Base-by-base conservation (phyloP, 1,140 invertebrate species). In the Myzus persicae region DNA sequence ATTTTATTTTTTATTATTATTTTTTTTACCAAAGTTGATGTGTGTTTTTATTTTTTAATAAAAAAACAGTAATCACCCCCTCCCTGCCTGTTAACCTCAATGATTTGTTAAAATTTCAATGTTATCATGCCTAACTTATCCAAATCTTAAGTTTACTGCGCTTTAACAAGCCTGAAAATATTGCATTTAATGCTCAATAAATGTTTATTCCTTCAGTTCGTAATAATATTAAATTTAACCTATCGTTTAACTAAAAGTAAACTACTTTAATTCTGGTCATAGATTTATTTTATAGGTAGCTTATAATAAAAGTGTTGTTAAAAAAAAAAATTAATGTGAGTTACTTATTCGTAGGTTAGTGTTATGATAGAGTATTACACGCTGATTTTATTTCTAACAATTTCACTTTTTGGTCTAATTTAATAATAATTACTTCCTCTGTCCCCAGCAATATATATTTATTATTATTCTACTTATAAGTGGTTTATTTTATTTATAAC, bases 181-280 rank as follows among this genome's bases (percentile, higher is more conserved):
- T 93, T 93, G 91, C 76, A 93, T 93, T 93, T 93, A 84, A 93
- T 93, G 91, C 91, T 93, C 91, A 93, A 93, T 93, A 93, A 84
- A 40, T 82, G 67, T 82, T 92, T 84, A 93, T 93, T 93, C 91
- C 81, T 93, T 84, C 76, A 51, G 81, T 93, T 93, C 59, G 26
- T 85, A 93, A 93, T 93, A 93, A 48, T 36, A 67, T 42, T 44
- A 46, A 46, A 46, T 51, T 76, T 85, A 85, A 85, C 81, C 91
- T 93, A 93, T 93, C 54, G 26, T 93, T 93, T 93, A 93, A 93
- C 81, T 93, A 93, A 93, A 84, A 93, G 11, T 85, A 81, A 92
- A 92, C 90, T 92, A 92, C 91, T 93, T 93, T 93, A 93, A 84
- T 93, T 93, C 91, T 93, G 91, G 81, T 93, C 91, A 93, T 93